A percentile compares a stretch with the other conserved stretches of the same genome.
Conservation (phyloP, 2,113 vertebrate genomes). For the Odobenus rosmarus region DNA sequence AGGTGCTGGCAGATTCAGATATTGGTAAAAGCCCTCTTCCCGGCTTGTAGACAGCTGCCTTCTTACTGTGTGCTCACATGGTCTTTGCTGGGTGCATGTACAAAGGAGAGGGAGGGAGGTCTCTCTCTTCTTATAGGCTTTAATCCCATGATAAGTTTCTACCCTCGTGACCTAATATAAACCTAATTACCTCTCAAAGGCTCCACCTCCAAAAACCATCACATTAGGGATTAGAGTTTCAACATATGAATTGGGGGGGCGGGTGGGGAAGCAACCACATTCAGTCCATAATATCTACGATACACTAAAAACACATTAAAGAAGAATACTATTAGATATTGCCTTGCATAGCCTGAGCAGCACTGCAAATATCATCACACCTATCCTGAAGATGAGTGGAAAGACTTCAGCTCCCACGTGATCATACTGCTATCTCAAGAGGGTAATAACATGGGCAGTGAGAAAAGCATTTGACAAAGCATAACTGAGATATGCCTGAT, state of each 20-base stretch:
- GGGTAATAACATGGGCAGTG: not conserved
- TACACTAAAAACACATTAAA: not conserved
- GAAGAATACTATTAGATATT: not conserved
- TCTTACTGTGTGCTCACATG: not conserved
- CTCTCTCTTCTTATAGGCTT: not conserved
- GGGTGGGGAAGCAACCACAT: accelerated
- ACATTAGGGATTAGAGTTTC: not conserved
- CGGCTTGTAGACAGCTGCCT: not conserved
- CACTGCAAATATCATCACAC: not conserved
- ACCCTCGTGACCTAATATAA: not conserved
- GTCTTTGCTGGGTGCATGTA: not conserved
- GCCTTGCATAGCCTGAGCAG: not conserved
- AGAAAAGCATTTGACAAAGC: not conserved
- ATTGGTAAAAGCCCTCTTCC: not conserved
- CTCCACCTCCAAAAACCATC: not conserved
- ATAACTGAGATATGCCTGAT: not conserved
- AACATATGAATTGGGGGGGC: not conserved
- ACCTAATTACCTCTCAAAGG: not conserved
- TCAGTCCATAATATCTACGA: not conserved
- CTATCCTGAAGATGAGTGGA: not conserved
- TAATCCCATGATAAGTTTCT: not conserved
- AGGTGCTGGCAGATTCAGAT: not conserved
- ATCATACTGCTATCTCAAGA: not conserved
- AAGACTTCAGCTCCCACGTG: not conserved
- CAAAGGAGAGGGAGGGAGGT: not conserved